Evolutionary conservation across 2,113 vertebrate genomes (phyloP).

Genomic region (Lepus europaeus): DNA sequence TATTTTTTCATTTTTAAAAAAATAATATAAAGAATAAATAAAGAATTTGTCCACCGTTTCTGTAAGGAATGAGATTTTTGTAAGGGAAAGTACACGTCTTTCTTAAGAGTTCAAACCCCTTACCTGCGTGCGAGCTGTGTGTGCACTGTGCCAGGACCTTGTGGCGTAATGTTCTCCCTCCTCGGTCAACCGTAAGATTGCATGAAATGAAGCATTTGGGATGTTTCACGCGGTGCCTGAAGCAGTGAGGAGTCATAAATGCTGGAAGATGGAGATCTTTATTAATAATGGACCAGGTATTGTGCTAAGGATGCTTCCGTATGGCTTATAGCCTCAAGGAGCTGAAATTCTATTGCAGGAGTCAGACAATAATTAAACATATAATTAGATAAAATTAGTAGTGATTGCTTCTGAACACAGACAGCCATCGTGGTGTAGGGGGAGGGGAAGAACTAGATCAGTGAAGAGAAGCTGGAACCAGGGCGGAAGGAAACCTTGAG

Average conservation of each 20-base stretch:
- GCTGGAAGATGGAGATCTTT: background rate
- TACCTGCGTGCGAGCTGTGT: background rate
- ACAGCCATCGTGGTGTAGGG: background rate
- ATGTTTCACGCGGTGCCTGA: background rate
- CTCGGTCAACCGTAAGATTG: background rate
- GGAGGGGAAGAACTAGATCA: background rate
- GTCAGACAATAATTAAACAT: slow-evolving; percentile 52
- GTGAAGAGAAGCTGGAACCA: background rate
- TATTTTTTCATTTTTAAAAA: no score
- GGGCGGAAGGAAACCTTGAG: background rate
- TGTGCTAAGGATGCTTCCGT: background rate
- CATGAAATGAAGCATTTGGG: background rate
- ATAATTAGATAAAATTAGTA: slow-evolving; percentile 48
- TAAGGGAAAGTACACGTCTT: background rate
- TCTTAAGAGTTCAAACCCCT: background rate
- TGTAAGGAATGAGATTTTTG: slow-evolving; percentile 6
- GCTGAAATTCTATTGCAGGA: slow-evolving; percentile 31
- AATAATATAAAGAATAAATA: background rate
- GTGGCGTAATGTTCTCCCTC: background rate
- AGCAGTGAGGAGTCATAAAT: background rate
- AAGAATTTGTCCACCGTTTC: slow-evolving; percentile 32
- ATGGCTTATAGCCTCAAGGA: background rate
- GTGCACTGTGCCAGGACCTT: background rate
- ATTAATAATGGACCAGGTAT: background rate
- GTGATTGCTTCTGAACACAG: background rate